Evolutionary conservation across 2,113 vertebrate species (phyloP).

Genomic region (Tiliqua scincoides): DNA sequence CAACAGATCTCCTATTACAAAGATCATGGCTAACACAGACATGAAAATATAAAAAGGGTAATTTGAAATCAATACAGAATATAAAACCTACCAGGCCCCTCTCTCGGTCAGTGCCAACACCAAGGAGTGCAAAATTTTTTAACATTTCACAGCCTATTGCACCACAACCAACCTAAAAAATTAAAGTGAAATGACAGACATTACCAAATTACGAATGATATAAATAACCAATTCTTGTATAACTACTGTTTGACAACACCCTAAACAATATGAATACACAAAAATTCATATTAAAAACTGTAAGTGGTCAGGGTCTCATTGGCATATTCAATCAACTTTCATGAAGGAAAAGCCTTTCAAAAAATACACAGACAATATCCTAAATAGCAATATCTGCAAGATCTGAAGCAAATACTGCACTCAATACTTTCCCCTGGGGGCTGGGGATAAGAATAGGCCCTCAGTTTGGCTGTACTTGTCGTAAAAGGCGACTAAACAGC

Average conservation of each 20-base stretch:
- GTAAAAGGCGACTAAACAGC: no score
- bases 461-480: no score
- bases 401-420: not conserved
- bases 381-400: not conserved
- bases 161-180: conserved; percentile 91
- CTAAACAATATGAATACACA: no score
- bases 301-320: not conserved
- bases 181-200: conserved; percentile 10
- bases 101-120: conserved; percentile 84
- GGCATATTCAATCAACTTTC: not conserved
- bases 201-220: no score
- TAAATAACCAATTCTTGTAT: not conserved
- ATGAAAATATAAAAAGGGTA: not conserved
- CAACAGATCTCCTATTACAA: not conserved
- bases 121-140: conserved; percentile 96
- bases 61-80: not conserved
- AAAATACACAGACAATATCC: not conserved
- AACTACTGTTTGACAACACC: not conserved
- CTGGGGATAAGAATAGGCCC: no score
- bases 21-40: not conserved
- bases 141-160: conserved; percentile 99
- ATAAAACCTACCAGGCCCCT: conserved; percentile 77
- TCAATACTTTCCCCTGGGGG: no score
- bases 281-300: not conserved
- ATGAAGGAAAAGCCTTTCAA: not conserved